Conservation (phyloP, 2,113 vertebrate genomes). For the Corythoichthys intestinalis region DNA sequence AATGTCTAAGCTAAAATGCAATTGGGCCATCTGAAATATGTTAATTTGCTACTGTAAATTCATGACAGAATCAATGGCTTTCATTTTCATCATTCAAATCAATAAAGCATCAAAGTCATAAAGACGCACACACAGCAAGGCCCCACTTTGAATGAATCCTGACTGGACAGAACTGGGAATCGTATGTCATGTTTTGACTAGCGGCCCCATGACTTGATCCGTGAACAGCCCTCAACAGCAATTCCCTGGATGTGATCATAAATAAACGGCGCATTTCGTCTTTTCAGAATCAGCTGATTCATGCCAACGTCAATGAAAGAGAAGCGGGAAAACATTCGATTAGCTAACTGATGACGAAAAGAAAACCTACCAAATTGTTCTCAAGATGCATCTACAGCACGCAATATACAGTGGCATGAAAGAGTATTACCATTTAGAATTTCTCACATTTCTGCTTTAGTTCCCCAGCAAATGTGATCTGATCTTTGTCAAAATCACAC, state of each 20-base stretch:
- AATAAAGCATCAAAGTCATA: conserved; percentile 61
- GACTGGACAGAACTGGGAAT: conserved; percentile 62
- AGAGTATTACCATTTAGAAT: no score
- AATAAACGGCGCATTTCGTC: conserved; percentile 47
- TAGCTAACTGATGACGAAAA: conserved; percentile 42
- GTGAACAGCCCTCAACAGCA: not conserved
- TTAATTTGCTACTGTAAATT: conserved; percentile 72
- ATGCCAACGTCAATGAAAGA: conserved; percentile 31
- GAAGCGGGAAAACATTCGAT: not conserved
- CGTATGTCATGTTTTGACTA: conserved; percentile 38
- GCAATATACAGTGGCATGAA: no score
- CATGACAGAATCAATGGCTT: conserved; percentile 70
- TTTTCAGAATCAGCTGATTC: conserved; percentile 66
- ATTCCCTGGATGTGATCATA: conserved; percentile 39
- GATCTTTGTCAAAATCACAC: no score
- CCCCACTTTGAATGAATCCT: conserved; percentile 54
- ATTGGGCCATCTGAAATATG: conserved; percentile 70
- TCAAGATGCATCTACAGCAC: conserved; percentile 9
- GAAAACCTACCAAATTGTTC: conserved; percentile 45
- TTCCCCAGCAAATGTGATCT: no score
- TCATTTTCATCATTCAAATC: conserved; percentile 74
- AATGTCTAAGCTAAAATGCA: conserved; percentile 60
- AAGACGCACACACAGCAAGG: conserved; percentile 32
- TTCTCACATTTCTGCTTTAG: no score
- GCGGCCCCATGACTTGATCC: not conserved